Conservation (phyloP, 2,888 invertebrate species). For the Agrilus mali region DNA sequence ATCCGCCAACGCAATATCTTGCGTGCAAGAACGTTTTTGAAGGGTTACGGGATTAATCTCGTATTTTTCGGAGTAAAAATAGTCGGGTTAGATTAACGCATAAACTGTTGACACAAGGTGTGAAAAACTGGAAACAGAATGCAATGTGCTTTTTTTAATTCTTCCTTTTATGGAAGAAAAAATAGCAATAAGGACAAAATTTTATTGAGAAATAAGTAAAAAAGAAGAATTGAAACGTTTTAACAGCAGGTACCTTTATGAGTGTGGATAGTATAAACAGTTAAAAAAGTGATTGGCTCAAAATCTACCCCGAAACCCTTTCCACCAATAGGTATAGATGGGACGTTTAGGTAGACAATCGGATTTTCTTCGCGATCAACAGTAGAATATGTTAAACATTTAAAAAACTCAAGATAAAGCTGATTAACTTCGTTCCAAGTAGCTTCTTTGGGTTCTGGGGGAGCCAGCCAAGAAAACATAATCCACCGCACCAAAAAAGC, state of each 20-base stretch:
- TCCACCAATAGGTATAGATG: slow-evolving; percentile 27
- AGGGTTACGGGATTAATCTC: too few species aligned
- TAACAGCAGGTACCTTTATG: slow-evolving; percentile 45
- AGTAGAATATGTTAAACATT: slow-evolving; percentile 54
- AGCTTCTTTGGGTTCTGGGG: slow-evolving; percentile 33
- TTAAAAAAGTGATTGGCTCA: slow-evolving; percentile 46
- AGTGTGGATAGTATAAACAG: slow-evolving; percentile 48
- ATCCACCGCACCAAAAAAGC: slow-evolving; percentile 16
- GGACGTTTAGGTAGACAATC: slow-evolving; percentile 45
- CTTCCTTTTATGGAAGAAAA: neutral
- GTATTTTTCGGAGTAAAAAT: too few species aligned
- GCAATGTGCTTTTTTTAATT: neutral
- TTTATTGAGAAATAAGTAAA: neutral
- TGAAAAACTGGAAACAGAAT: neutral
- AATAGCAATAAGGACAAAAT: neutral
- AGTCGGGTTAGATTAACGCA: neutral
- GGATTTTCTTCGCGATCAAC: slow-evolving; percentile 47
- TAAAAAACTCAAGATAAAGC: slow-evolving; percentile 40
- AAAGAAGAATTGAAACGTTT: neutral
- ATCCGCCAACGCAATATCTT: too few species aligned
- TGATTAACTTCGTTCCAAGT: slow-evolving; percentile 41
- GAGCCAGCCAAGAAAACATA: slow-evolving; percentile 32
- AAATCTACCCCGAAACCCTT: slow-evolving; percentile 42
- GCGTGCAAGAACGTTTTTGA: too few species aligned
- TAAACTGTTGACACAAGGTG: neutral